Evolutionary conservation across 1,140 invertebrate genomes (phyloP).

Genomic region (Drosophila sucinea): DNA sequence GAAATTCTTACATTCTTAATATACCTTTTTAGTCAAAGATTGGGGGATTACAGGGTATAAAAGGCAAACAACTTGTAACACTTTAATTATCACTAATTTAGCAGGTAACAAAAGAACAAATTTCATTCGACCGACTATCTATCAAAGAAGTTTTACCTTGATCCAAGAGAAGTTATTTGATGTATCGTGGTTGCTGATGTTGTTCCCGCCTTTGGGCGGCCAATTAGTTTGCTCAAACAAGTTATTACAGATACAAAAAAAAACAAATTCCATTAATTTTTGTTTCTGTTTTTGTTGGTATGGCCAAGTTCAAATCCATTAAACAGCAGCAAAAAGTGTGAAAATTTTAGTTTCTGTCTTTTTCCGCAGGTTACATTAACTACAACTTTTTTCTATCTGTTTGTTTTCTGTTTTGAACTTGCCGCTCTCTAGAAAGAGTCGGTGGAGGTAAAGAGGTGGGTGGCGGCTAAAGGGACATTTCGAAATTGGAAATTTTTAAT

Average conservation of each 20-base stretch:
- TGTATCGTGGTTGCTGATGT: neutral
- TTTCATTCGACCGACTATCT: slow-evolving; percentile 2
- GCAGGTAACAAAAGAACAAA: slow-evolving; percentile 30
- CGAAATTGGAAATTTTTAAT: slow-evolving; percentile 23
- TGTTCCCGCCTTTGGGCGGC: slow-evolving; percentile 21
- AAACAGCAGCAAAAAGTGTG: slow-evolving; percentile 25
- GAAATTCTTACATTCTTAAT: neutral
- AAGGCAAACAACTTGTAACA: slow-evolving; percentile 67
- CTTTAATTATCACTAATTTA: slow-evolving; percentile 74
- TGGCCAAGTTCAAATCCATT: slow-evolving; percentile 20
- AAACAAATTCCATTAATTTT: slow-evolving; percentile 61
- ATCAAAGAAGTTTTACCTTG: slow-evolving; percentile 39
- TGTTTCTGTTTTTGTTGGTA: slow-evolving; percentile 23
- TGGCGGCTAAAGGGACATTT: slow-evolving; percentile 16
- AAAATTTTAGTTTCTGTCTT: slow-evolving; percentile 23
- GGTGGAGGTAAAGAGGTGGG: neutral
- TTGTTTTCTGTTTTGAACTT: slow-evolving; percentile 29
- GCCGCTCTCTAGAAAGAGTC: slow-evolving; percentile 10
- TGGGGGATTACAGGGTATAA: neutral
- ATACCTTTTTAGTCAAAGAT: neutral
- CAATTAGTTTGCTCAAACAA: slow-evolving; percentile 60
- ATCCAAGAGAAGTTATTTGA: slow-evolving; percentile 27
- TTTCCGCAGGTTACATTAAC: slow-evolving; percentile 41
- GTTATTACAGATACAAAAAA: slow-evolving; percentile 34
- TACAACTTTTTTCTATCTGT: neutral